Percentiles rank a stretch among this genome's conserved stretches.
phyloP scores from a whole-genome alignment of 2,113 vertebrate species.

The Hydrochoerus hydrochaeris region DNA sequence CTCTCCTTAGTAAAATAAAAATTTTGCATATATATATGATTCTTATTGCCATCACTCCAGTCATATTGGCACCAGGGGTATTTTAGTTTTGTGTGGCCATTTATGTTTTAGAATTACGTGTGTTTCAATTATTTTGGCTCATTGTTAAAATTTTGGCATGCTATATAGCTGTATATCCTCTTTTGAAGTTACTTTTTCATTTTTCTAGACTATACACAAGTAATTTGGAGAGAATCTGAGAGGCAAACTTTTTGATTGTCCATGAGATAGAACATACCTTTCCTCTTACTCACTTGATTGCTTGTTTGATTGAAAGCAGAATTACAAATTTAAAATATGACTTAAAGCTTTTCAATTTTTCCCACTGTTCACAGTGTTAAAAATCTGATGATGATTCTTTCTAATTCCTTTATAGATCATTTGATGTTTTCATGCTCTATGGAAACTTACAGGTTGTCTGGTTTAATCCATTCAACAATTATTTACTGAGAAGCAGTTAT shows the following conservation, averaged over 20 bases:
- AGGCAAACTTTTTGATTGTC: background rate
- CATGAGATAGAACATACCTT: background rate
- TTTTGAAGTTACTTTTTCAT: background rate
- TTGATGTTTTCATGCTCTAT: background rate
- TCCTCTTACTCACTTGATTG: background rate
- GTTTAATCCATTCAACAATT: constrained; percentile 1
- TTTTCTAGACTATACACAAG: background rate
- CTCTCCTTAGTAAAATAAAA: background rate
- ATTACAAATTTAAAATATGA: constrained; percentile 12
- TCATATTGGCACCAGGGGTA: background rate
- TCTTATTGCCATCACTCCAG: background rate
- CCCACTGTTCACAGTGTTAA: background rate
- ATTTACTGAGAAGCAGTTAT: background rate
- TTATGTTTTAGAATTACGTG: background rate
- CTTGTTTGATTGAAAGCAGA: background rate
- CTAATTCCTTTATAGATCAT: background rate
- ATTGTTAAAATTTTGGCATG: background rate
- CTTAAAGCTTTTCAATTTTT: background rate
- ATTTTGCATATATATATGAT: background rate
- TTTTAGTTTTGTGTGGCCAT: background rate
- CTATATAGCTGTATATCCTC: background rate
- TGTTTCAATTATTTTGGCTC: background rate
- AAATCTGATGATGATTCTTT: background rate
- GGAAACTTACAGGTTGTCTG: background rate
- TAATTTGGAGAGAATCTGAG: background rate